Conservation (phyloP, 53 echinoderm and acorn worm species). For the Arbacia lixula region DNA sequence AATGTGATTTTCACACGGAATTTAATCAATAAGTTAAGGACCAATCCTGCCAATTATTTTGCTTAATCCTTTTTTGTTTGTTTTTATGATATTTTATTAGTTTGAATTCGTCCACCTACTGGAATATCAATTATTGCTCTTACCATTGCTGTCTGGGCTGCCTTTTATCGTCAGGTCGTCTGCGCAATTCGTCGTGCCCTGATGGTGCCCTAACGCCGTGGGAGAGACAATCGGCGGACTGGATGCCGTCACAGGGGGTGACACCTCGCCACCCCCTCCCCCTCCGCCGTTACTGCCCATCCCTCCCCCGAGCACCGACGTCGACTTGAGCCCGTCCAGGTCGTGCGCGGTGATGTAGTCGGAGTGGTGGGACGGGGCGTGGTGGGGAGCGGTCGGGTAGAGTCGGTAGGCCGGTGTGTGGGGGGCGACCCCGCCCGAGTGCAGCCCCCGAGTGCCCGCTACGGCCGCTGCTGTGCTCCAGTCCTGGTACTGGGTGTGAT, state of each 20-base stretch:
- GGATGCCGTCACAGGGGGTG: slow-evolving; percentile 55
- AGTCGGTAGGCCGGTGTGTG: slow-evolving; percentile 55
- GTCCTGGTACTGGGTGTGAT: slow-evolving; percentile 64
- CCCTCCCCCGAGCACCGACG: neutral
- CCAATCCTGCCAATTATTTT: no score
- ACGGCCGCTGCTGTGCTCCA: slow-evolving; percentile 69
- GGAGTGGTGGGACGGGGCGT: slow-evolving; percentile 42
- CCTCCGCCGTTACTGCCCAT: slow-evolving; percentile 2
- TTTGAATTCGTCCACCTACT: no score
- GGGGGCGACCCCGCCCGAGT: slow-evolving; percentile 47
- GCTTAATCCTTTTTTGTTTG: no score
- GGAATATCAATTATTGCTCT: neutral
- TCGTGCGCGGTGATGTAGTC: slow-evolving; percentile 51
- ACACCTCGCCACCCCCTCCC: slow-evolving; percentile 30
- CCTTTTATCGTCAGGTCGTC: slow-evolving; percentile 57
- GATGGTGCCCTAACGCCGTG: slow-evolving; percentile 47
- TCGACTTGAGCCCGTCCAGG: slow-evolving; percentile 45
- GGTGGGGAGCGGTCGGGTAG: slow-evolving; percentile 37
- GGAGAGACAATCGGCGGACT: slow-evolving; percentile 55
- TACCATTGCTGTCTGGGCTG: slow-evolving; percentile 56
- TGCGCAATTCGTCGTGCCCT: slow-evolving; percentile 37
- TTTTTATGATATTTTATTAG: no score
- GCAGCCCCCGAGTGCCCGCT: slow-evolving; percentile 45
- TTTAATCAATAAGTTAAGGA: no score
- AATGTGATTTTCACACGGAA: no score